Evolutionary conservation across 2,797 vertebrate species (phyloP).

Genomic region (Xerus rutilus): DNA sequence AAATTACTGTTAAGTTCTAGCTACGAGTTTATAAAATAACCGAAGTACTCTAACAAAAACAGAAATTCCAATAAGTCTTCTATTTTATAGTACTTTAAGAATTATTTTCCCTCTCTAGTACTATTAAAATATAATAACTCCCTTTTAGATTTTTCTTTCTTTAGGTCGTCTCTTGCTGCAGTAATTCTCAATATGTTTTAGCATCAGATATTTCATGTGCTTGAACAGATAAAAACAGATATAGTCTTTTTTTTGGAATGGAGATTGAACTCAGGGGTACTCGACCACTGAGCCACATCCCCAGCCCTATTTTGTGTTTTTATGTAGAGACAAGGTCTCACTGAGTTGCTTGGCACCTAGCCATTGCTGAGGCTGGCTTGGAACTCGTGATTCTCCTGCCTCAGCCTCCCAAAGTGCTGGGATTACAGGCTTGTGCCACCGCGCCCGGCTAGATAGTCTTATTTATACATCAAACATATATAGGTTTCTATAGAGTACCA

Average conservation of each 20-base stretch:
- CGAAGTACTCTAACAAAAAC: not conserved
- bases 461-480: not conserved
- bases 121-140: not conserved
- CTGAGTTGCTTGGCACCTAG: too few species aligned
- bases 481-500: not conserved
- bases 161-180: not conserved
- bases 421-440: too few species aligned
- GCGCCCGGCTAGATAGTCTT: too few species aligned
- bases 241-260: too few species aligned
- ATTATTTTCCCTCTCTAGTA: not conserved
- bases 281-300: too few species aligned
- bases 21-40: not conserved
- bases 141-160: slow-evolving; percentile 27
- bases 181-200: not conserved
- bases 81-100: not conserved
- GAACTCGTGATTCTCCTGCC: too few species aligned
- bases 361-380: too few species aligned
- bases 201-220: not conserved
- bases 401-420: too few species aligned
- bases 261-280: too few species aligned
- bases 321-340: too few species aligned
- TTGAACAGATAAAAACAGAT: slow-evolving; percentile 34
- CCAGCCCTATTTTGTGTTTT: too few species aligned
- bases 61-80: not conserved
- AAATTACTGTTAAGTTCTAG: not conserved